Evolutionary conservation across 2,888 invertebrate species (phyloP), one percentile per base, ranked within the genome.

Genomic region (Protonemura montana): DNA sequence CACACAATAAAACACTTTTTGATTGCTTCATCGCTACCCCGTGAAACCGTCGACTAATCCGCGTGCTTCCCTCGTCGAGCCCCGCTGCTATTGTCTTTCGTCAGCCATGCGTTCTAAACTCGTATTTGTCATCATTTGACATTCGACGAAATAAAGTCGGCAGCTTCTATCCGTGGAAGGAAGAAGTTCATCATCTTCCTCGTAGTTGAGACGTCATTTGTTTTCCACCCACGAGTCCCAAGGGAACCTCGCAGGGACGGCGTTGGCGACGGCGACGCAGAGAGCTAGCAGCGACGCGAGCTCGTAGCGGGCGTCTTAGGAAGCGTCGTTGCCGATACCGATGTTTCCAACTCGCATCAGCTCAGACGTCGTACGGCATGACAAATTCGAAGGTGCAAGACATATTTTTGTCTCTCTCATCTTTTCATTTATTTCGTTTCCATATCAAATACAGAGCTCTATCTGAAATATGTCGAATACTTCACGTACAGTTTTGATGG

Each of bases 101-200:
- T 21, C 59, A 59, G 21, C 59, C 59, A 59, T 3, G 59, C 59
- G 59, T 59, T 21, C 59, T 59, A 10, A 16, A 59, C 21, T 59
- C 59, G 59, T 59, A 59, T 59, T 59, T 59, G 59, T 59, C 59
- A 59, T 59, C 59, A 59, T 59, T 21, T 59, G 59, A 59, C 59
- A 59, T 59, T 59, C 59, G 59, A 59, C 59, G 59, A 59, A 59
- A 59, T 59, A 59, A 59, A 59, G 59, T 59, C 59, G 21, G 59
- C 59, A 59, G 59, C 21, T 59, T 10, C 59, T 10, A 59, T 2
- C 59, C 21, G 13, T 59, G 21, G 59, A 21, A 59, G 59, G 59
- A 59, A 59, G 59, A 21, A 59, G 59, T 59, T 59, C 59, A 59
- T 59, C 59, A 59, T 59, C 59, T 59, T 59, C 16, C 59, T 59